Base-by-base conservation (phyloP, 2,113 vertebrate genomes). In the Pygoscelis antarcticus region DNA sequence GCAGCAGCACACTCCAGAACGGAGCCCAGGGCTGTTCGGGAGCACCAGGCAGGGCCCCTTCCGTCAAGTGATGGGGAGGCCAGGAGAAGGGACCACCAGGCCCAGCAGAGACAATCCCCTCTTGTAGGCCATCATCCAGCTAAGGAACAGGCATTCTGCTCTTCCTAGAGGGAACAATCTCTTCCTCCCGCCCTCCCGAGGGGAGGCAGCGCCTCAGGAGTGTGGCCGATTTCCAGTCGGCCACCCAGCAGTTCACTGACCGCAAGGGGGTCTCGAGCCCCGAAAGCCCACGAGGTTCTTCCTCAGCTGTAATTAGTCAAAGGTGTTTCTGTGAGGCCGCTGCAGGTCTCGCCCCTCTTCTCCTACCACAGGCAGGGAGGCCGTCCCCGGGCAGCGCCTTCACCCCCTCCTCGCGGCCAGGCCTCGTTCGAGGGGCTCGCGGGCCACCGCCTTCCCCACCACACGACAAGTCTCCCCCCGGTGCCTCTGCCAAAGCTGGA, bases 231-330 rank as follows among this genome's bases (percentile, higher is more conserved):
- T 15, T 11, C 62, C 87, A 15, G 29, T 0, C 22, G 17, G 17
- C 30, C 79, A 3, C 42, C 52, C 47, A 13, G 26, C 79, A n/a
- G 30, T 9, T 44, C 60, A 5, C 79, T 22, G 52, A 14, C 74
- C 6, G 1, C 0, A 15, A 21, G 1, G 7, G 15, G 29, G 6
- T 16, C 23, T 21, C 2, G 0, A 42, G 40, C 21, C 57, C 62
- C 6, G 0, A 25, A 34, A 89, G 32, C 88, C 40, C 81, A 5
- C 2, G 1, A 12, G 21, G 54, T 10, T 57, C 15, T 11, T 32
- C 66, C 71, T 40, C n/a, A 14, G 27, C 34, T 13, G 1, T 7
- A 2, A 16, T 0, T 5, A 11, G 29, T 1, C 62, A 11, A 2
- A 9, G 13, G 22, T 1, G 0, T n/a, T 57, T 17, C 47, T 16